Evolutionary conservation across 2,113 vertebrate genomes (phyloP).

Genomic region (Lethenteron reissneri): DNA sequence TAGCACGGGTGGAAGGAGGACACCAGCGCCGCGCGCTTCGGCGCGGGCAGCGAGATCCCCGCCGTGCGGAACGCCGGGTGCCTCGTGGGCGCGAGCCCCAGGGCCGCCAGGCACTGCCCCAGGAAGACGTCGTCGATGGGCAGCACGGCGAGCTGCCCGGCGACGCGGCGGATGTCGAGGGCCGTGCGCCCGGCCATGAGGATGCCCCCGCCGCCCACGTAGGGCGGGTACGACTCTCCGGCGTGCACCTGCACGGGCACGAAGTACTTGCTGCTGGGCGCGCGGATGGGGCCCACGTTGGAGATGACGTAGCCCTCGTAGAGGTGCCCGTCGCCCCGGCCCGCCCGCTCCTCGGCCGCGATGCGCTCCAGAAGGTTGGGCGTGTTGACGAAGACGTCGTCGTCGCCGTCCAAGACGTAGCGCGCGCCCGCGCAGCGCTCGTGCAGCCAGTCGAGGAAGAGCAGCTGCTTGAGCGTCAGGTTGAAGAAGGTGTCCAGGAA

Average conservation of each 20-base stretch:
- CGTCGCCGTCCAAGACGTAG: constrained; percentile 47
- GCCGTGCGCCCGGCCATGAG: constrained; percentile 28
- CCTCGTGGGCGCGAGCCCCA: constrained; percentile 24
- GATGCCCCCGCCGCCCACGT: constrained; percentile 36
- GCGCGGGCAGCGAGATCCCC: constrained; percentile 20
- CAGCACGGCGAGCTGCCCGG: constrained; percentile 25
- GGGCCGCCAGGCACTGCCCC: constrained; percentile 31
- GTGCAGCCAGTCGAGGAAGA: constrained; percentile 47
- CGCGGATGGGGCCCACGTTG: constrained; percentile 27
- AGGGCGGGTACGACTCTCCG: constrained; percentile 26
- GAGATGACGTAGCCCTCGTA: constrained; percentile 31
- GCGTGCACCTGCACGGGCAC: constrained; percentile 32
- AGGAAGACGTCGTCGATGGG: constrained; percentile 40
- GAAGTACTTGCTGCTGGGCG: constrained; percentile 31
- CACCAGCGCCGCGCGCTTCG: constrained; percentile 11
- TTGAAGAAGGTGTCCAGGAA: constrained; percentile 56
- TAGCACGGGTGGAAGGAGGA: constrained; percentile 18
- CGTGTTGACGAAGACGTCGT: constrained; percentile 49
- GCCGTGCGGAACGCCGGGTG: constrained; percentile 33
- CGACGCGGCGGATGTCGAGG: constrained; percentile 18
- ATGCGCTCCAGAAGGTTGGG: constrained; percentile 30
- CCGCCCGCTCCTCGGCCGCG: too few relatives aligned
- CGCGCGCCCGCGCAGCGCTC: constrained; percentile 21
- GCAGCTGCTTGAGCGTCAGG: constrained; percentile 52
- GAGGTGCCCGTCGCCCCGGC: constrained; percentile 21